Percentiles rank a stretch among this genome's conserved stretches.
Evolutionary conservation across 2,113 vertebrate genomes (phyloP).

Genomic region (Synodontis membranacea): DNA sequence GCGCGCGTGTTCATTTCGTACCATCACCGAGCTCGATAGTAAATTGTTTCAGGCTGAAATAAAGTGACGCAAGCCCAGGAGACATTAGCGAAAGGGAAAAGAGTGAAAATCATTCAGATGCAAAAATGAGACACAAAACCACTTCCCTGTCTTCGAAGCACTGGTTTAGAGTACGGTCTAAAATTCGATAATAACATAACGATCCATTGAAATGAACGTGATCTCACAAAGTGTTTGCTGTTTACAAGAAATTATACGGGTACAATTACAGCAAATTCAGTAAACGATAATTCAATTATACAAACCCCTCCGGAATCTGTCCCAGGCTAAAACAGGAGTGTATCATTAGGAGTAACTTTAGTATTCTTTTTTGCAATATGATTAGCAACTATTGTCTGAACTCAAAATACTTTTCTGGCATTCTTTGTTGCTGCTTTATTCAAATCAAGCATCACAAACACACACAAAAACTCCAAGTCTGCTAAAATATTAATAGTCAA

Average conservation of each 20-base stretch:
- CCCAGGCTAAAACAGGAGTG: not conserved
- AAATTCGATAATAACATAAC: not conserved
- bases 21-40: conserved; percentile 18
- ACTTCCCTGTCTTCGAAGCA: not conserved
- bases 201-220: not conserved
- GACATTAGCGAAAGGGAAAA: conserved; percentile 15
- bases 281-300: not conserved
- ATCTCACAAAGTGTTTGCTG: too few relatives aligned
- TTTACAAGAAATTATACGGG: not conserved
- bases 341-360: not conserved
- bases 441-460: too few relatives aligned
- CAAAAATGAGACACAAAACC: not conserved
- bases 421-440: not conserved
- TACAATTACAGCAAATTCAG: not conserved
- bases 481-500: not conserved
- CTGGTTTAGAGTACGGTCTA: not conserved
- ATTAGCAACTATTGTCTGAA: not conserved
- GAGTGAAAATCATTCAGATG: not conserved
- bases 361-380: not conserved
- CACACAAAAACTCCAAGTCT: not conserved
- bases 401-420: not conserved
- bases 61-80: conserved; percentile 39
- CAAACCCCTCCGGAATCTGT: not conserved
- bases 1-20: not conserved
- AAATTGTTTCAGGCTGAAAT: conserved; percentile 49